Evolutionary conservation across 2,113 vertebrate genomes (phyloP), one percentile per base, ranked within the genome.

Genomic region (Donacobius atricapilla): DNA sequence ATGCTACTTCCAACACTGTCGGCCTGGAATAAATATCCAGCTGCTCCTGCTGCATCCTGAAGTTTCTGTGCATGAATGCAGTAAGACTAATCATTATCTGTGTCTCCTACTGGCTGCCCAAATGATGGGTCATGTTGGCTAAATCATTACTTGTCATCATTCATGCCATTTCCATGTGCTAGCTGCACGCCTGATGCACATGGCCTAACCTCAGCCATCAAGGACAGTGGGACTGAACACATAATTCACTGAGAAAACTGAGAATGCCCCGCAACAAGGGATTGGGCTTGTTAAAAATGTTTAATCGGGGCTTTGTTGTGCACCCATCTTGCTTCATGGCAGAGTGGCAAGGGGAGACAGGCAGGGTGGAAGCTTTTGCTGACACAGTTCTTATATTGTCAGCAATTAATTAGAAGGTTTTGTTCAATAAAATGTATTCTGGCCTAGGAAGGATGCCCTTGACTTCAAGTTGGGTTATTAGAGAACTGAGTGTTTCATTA

Each of bases 401-500:
- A 77, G 51, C 48, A 83, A 75, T 79, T 83, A 81, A 4, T 57
- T 89, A 54, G 47, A 63, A 81, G 86, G 44, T 77, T 88, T 73
- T 63, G 22, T 81, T 94, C 2, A 13, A 75, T 69, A 30, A 89
- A 77, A 31, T 53, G 45, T 50, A 30, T 93, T 87, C 51, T 11
- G 4, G 35, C 65, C 82, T 81, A 27, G 30, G 44, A 82, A 75
- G 50, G 54, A 64, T 81, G 54, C 21, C 45, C 33, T 93, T 80
- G 50, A 42, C 73, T 89, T 89, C 44, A 68, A 11, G 25, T 27
- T 91, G n/a, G 53, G 31, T 71, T 80, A 51, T 83, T 81, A 78
- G 64, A 80, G 33, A 61, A 95, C 37, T 27, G 27, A 78, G 37
- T 75, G 39, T 65, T 86, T 90, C 87, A 22, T 72, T 86, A 95